Conservation (phyloP, 2,797 vertebrate species). For the Bucorvus abyssinicus region DNA sequence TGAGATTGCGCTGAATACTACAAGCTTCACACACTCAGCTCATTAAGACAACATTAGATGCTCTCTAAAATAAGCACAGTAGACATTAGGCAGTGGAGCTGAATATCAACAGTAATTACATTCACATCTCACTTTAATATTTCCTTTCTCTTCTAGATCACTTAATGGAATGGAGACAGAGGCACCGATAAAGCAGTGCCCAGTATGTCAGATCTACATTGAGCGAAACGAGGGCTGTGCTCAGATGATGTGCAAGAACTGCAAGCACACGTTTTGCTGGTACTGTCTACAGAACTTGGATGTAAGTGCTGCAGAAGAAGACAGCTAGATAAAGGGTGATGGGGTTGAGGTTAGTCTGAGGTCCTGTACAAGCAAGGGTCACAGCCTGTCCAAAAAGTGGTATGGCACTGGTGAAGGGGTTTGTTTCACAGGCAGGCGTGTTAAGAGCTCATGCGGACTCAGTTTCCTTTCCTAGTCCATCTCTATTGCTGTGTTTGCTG, state of each 20-base stretch:
- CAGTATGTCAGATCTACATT: slow-evolving; percentile 90
- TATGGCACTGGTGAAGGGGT: not conserved
- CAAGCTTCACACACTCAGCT: not conserved
- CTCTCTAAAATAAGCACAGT: not conserved
- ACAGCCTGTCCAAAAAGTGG: not conserved
- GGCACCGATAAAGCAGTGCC: slow-evolving; percentile 91
- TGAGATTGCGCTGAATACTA: too few relatives aligned
- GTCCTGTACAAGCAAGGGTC: not conserved
- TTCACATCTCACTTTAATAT: not conserved
- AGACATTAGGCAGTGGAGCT: not conserved
- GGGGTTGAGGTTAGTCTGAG: not conserved
- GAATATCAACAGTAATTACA: not conserved
- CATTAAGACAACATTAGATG: not conserved
- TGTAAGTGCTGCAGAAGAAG: slow-evolving; percentile 77
- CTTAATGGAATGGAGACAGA: slow-evolving; percentile 76
- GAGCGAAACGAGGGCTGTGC: slow-evolving; percentile 97
- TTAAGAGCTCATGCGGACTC: not conserved
- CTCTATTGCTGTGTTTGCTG: not conserved
- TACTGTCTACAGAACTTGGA: slow-evolving; percentile 96
- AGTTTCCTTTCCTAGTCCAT: not conserved
- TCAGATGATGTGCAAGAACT: slow-evolving; percentile 98
- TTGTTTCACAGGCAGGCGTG: not conserved
- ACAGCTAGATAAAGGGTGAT: not conserved
- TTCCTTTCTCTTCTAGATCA: slow-evolving; percentile 67
- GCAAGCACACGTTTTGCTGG: slow-evolving; percentile 98